These are phyloP conservation scores for Ditula angustiorana DNA, from an alignment of 2,888 invertebrate genomes.

Conservation along the genomic window DNA sequence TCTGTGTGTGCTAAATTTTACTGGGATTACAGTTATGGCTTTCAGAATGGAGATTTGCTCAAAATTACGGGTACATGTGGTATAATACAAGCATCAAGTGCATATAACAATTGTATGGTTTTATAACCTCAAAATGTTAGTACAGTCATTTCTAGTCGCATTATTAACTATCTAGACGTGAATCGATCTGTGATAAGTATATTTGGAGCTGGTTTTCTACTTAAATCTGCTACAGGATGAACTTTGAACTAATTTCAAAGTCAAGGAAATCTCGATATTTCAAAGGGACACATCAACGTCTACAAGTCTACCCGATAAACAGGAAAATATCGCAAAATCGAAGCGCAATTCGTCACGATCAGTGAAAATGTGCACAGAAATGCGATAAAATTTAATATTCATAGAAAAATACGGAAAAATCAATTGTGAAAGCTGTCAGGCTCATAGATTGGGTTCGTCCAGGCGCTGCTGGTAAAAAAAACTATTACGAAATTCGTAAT, in stretches of 20 bases:
- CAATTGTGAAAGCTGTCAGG: slow-evolving; percentile 33
- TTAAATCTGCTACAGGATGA: neutral
- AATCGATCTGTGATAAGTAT: neutral
- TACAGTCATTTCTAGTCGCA: neutral
- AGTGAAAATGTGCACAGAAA: neutral
- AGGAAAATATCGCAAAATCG: neutral
- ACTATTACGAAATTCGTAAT: slow-evolving; percentile 43
- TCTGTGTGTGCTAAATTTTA: no score
- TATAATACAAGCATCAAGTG: neutral
- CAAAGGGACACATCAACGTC: no score
- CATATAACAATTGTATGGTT: neutral
- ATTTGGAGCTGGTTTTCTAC: neutral
- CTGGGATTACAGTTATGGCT: no score
- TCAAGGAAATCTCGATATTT: neutral
- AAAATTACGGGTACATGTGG: no score
- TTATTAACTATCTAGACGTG: neutral
- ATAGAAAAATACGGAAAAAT: slow-evolving; percentile 16
- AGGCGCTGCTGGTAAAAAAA: slow-evolving; percentile 28
- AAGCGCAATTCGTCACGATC: neutral
- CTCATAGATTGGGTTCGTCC: slow-evolving; percentile 9
- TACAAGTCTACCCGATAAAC: no score
- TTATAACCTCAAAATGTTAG: neutral
- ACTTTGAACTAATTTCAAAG: neutral
- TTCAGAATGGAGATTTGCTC: no score
- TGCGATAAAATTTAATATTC: neutral